Evolutionary conservation across 1,140 invertebrate genomes (phyloP).

Genomic region (Latrodectus geometricus): DNA sequence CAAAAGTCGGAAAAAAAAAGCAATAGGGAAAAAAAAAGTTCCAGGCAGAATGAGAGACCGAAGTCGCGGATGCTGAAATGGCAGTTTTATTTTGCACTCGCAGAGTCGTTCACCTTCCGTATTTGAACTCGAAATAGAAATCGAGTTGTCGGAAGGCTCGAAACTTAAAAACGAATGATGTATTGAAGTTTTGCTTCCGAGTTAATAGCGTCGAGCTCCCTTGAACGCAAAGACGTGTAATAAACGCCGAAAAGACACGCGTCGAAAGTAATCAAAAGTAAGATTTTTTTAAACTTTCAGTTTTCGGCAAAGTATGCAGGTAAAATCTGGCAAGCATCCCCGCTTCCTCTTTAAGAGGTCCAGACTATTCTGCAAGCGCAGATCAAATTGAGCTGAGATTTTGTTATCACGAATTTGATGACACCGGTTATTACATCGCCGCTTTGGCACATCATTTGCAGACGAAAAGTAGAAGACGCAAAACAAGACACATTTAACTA

Average conservation of each 20-base stretch:
- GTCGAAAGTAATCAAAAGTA: no score
- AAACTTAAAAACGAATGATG: constrained; percentile 16
- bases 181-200: constrained; percentile 11
- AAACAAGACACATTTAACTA: no score
- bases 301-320: background rate
- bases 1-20: background rate
- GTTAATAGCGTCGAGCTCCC: constrained; percentile 4
- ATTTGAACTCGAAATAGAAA: constrained; percentile 48
- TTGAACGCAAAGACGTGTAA: constrained; percentile 11
- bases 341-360: background rate
- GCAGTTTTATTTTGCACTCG: constrained; percentile 37
- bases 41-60: background rate
- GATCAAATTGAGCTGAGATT: no score
- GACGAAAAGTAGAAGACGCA: no score
- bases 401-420: no score
- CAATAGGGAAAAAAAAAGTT: background rate
- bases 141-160: constrained; percentile 22
- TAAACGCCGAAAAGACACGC: no score
- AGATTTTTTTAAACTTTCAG: no score
- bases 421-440: no score
- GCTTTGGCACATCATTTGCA: no score
- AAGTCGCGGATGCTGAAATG: constrained; percentile 6
- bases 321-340: background rate
- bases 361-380: background rate
- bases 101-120: constrained; percentile 32